Conservation (phyloP, 2,113 vertebrate species). For the Australoheros scitulus region DNA sequence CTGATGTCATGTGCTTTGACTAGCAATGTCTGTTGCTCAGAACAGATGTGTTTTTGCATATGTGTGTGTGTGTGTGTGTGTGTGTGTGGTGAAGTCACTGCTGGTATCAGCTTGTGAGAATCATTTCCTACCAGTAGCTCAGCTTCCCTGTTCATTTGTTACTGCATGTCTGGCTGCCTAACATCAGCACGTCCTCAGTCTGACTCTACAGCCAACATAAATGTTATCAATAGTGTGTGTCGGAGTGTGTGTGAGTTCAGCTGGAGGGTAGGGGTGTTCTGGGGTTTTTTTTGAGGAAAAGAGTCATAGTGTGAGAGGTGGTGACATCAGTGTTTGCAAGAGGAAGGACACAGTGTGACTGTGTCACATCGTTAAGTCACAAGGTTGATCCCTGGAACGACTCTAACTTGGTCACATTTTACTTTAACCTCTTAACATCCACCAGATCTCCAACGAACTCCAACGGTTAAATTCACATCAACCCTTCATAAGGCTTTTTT, state of each 20-base stretch:
- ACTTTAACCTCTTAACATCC: neutral
- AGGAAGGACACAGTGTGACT: slow-evolving; percentile 19
- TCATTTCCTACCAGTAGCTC: slow-evolving; percentile 52
- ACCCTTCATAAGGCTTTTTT: neutral
- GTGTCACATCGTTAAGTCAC: neutral
- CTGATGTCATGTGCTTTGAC: no score
- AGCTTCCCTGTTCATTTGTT: slow-evolving; percentile 45
- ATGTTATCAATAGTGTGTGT: slow-evolving; percentile 33
- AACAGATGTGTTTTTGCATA: no score
- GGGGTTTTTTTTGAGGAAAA: slow-evolving; percentile 37
- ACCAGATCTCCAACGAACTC: neutral
- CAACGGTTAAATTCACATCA: neutral
- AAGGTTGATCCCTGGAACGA: neutral
- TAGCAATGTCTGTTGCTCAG: no score
- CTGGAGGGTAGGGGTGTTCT: slow-evolving; percentile 39
- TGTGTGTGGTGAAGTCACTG: slow-evolving; percentile 48
- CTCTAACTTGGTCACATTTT: no score
- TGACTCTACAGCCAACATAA: slow-evolving; percentile 32
- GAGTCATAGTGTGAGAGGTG: slow-evolving; percentile 20
- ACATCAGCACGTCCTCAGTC: slow-evolving; percentile 33
- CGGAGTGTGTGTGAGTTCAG: slow-evolving; percentile 47
- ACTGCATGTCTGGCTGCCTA: slow-evolving; percentile 42
- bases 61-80: slow-evolving; percentile 16
- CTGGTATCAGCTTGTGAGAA: slow-evolving; percentile 50
- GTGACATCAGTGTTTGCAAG: neutral